Base-by-base conservation (phyloP, 2,888 invertebrate species). In the Spisula solida region DNA sequence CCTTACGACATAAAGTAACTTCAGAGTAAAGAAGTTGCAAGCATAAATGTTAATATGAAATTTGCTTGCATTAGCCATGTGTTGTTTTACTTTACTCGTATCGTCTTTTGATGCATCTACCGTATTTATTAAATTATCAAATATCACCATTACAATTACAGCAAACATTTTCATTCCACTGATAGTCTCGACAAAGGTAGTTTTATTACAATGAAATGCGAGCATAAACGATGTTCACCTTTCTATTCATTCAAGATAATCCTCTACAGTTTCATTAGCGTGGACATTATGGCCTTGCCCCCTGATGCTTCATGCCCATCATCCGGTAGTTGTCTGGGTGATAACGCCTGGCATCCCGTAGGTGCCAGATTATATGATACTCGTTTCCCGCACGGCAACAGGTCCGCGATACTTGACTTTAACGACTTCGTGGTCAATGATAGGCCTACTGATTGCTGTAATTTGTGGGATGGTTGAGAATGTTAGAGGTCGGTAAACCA, bases 291-390 rank as follows among this genome's bases (percentile, higher is more conserved):
- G 34, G 34, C 25, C 31, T n/a, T 55, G 55, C 78, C 79, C 79
- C 85, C 85, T 29, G 79, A 18, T 16, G 75, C 16, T 55, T 41
- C 79, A 18, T 25, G 79, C 29, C 79, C 56, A 78, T 85, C 85
- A 85, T 85, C 55, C 29, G 10, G 79, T 85, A 79, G 78, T 60
- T 56, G 16, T 79, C 79, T 79, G 60, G 51, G 41, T 56, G 47
- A 83, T 83, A 83, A 83, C 70, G 48, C 25, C 18, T 6, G 34
- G 75, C 83, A n/a, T 34, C 79, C 86, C 66, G 41, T 56, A 60
- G 75, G 81, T 29, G 86, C 34, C 60, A 86, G 55, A 60, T 81
- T 66, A 86, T 70, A 60, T 66, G 86, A 86, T 86, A 86, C 66
- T 47, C 66, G 81, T 48, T 78, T 80, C 66, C 55, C n/a, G 41